phyloP scores from a whole-genome alignment of 2,888 invertebrate genomes.

The Bursaphelenchus okinawaensis region DNA sequence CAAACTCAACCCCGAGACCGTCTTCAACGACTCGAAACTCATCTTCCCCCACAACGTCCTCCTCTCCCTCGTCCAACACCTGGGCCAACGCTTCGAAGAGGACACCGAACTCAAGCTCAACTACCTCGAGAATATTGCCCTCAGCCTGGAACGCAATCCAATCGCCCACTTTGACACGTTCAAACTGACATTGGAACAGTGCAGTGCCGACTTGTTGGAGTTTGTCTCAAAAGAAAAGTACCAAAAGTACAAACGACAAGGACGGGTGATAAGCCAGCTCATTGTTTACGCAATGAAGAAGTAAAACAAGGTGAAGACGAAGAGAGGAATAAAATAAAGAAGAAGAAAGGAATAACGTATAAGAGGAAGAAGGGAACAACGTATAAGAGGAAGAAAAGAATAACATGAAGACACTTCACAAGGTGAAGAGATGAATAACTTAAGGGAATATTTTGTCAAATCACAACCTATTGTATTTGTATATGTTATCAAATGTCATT shows the following conservation, averaged over 20 bases:
- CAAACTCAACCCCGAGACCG: conserved; percentile 72
- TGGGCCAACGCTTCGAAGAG: conserved; percentile 34
- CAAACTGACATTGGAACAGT: not conserved
- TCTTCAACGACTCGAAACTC: conserved; percentile 57
- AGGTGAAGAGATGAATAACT: too few species aligned
- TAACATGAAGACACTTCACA: too few species aligned
- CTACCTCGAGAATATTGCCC: conserved; percentile 22
- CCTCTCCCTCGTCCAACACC: conserved; percentile 84
- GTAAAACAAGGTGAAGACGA: not conserved
- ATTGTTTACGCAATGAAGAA: not conserved
- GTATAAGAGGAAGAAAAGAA: too few species aligned
- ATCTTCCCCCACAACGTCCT: conserved; percentile 64
- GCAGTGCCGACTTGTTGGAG: not conserved
- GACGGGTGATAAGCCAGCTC: conserved; percentile 12
- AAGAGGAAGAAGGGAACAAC: too few species aligned
- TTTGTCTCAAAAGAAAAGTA: conserved; percentile 6
- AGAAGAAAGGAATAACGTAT: too few species aligned
- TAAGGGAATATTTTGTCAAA: too few species aligned
- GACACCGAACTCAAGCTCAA: conserved; percentile 46
- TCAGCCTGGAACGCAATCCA: conserved; percentile 13
- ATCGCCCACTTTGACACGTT: not conserved
- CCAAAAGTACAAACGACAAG: conserved; percentile 4
- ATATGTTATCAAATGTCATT: too few species aligned
- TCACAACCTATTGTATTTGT: too few species aligned
- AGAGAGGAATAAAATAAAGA: too few species aligned